A percentile compares a stretch with the other conserved stretches of the same genome.
These are phyloP conservation scores for Genyomyrus donnyi DNA, from an alignment of 2,113 vertebrate species.

Conservation along the genomic window DNA sequence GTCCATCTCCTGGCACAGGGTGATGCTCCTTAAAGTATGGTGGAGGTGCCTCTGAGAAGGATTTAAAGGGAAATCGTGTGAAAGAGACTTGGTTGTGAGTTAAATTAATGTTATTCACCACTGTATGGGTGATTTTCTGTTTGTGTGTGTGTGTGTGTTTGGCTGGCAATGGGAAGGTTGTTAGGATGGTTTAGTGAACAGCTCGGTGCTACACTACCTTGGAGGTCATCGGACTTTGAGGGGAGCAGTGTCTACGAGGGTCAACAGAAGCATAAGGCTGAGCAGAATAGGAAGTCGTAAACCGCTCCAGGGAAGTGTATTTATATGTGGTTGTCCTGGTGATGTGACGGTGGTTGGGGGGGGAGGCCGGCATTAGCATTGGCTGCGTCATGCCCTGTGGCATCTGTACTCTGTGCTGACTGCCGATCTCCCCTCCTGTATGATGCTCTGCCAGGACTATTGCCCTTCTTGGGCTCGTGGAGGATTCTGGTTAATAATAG, in stretches of 20 bases:
- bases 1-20: neutral
- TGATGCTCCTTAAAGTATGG: neutral
- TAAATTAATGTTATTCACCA: neutral
- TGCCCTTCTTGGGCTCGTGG: neutral
- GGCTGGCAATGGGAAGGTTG: neutral
- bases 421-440: neutral
- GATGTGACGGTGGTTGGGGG: neutral
- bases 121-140: neutral
- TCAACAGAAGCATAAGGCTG: neutral
- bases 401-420: neutral
- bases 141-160: neutral
- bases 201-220: neutral
- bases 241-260: neutral
- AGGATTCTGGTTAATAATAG: neutral
- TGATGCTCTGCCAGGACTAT: neutral
- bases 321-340: conserved; percentile 25
- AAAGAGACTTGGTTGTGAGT: neutral
- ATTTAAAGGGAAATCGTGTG: neutral
- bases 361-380: conserved; percentile 8
- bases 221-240: neutral
- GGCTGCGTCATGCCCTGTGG: neutral
- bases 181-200: neutral
- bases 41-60: neutral
- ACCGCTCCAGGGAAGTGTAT: conserved; percentile 5
- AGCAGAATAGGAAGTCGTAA: conserved; percentile 26